A percentile compares a stretch with the other conserved stretches of the same genome.
phyloP scores from a whole-genome alignment of 2,113 vertebrate species.

The Sturnira hondurensis region DNA sequence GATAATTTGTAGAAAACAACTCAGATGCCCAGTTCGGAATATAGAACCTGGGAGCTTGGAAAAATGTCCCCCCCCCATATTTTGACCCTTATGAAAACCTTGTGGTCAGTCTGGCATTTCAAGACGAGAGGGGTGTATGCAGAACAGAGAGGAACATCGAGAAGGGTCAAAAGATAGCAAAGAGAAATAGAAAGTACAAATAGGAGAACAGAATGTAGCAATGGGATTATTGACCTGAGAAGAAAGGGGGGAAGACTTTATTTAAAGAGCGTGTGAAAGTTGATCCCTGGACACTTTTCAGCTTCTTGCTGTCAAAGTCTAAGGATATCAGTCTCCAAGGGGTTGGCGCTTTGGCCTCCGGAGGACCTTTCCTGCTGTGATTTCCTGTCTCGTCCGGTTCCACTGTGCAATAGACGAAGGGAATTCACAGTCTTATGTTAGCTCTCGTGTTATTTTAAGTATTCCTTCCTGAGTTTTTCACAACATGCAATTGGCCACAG shows the following conservation, averaged over 20 bases:
- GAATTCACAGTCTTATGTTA: neutral
- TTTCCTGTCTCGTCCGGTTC: neutral
- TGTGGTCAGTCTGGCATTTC: neutral
- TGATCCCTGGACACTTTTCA: neutral
- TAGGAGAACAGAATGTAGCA: neutral
- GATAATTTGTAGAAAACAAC: neutral
- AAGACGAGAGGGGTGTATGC: neutral
- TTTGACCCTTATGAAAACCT: neutral
- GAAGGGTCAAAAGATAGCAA: neutral
- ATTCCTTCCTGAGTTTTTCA: neutral
- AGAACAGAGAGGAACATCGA: neutral
- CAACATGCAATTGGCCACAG: neutral
- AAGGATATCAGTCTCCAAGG: neutral
- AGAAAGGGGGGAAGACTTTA: neutral
- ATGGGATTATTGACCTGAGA: neutral
- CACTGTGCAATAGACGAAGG: neutral
- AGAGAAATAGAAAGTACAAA: neutral
- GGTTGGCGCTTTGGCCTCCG: neutral
- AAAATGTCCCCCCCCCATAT: neutral
- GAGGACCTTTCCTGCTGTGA: neutral
- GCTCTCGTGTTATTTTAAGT: neutral
- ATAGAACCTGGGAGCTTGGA: neutral
- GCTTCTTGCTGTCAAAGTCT: neutral
- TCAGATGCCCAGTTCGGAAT: neutral
- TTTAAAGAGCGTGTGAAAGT: neutral